Base-by-base conservation (phyloP, 2,113 vertebrate species). In the Thomomys bottae region DNA sequence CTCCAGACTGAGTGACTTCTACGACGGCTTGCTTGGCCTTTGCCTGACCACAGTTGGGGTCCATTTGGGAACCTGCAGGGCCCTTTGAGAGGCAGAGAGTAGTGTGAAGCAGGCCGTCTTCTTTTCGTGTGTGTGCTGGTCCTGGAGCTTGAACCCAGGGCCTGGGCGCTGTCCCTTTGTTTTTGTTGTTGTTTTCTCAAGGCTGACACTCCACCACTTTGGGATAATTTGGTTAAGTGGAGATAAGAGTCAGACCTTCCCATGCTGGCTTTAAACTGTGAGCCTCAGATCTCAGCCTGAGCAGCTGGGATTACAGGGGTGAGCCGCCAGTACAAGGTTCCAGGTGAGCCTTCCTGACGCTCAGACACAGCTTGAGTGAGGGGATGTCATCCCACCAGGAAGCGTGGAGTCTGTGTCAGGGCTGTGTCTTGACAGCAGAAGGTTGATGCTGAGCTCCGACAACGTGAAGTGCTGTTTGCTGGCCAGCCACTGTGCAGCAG, bases 341-440 rank as follows among this genome's bases (percentile, higher is more conserved):
- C 59, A 61, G 59, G 24, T 11, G 17, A 77, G 34, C 24, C 12
- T 66, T 87, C 75, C 34, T 40, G 61, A 59, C 21, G 59, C 72
- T 49, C 23, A 57, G 76, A 61, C 67, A 81, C 21, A n/a, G 32
- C 40, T 21, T 21, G 72, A 49, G 77, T 7, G 24, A 32, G 66
- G 34, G 30, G 68, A 9, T 54, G 64, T 36, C 38, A 20, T 40
- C 49, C 49, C 49, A 54, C 49, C 49, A 17, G 49, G 49, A 54
- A 54, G 49, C 49, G 18, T 1, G 11, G 38, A 40, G 28, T 15
- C 61, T 28, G 45, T 1, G 0, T 10, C 2, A 63, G 40, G 0
- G 0, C 70, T 24, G 3, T 21, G 57, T 61, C 40, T 82, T 5
- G 49, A 6, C 0, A 2, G n/a, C 28, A 24, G 36, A 36, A 82